Evolutionary conservation across 1,140 invertebrate species (phyloP).

Genomic region (Sarcophaga peregrina): DNA sequence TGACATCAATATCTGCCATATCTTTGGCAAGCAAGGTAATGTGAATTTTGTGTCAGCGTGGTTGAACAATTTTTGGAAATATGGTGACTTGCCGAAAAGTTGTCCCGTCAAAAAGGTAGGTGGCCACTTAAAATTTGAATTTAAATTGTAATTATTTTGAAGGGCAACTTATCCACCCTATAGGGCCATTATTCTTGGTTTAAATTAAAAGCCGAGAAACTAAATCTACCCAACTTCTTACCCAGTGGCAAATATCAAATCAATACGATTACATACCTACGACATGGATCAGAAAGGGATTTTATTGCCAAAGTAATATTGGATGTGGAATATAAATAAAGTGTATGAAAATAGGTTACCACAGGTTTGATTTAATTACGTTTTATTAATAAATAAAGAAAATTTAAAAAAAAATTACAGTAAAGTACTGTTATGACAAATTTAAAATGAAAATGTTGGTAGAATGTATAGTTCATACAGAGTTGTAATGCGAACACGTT

Average conservation of each 20-base stretch:
- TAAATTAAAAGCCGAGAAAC: background rate
- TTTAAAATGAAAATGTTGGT: too few relatives aligned
- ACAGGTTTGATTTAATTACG: too few relatives aligned
- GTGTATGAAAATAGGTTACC: background rate
- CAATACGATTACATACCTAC: background rate
- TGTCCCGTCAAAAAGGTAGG: slow-evolving; percentile 51
- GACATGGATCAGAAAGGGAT: background rate
- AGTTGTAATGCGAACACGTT: too few relatives aligned
- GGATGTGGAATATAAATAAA: background rate
- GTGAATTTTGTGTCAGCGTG: slow-evolving; percentile 49
- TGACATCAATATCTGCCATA: slow-evolving; percentile 51
- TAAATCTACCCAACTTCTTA: background rate
- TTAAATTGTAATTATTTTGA: background rate
- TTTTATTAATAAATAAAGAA: too few relatives aligned
- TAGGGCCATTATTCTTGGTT: slow-evolving; percentile 21
- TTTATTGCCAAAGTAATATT: background rate
- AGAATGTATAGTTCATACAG: too few relatives aligned
- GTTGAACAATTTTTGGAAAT: slow-evolving; percentile 49
- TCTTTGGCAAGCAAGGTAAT: slow-evolving; percentile 47
- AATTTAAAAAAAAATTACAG: too few relatives aligned
- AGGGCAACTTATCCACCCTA: background rate
- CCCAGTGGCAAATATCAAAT: background rate
- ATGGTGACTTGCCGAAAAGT: slow-evolving; percentile 49
- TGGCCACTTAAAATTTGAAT: background rate
- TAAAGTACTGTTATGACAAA: too few relatives aligned